Evolutionary conservation across 2,113 vertebrate genomes (phyloP).

Genomic region (Oxyruncus cristatus): DNA sequence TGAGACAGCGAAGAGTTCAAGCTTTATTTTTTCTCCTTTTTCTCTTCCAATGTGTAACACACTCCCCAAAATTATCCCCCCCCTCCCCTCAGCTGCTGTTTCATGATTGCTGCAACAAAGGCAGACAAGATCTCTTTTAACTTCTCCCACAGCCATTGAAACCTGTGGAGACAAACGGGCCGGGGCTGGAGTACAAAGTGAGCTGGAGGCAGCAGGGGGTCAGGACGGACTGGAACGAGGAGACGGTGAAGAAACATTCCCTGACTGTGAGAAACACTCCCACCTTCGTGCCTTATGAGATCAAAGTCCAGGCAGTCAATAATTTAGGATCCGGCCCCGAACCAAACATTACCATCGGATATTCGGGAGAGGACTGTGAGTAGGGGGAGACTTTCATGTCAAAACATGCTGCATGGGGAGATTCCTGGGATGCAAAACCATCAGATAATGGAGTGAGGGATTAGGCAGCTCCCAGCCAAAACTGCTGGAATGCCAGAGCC

Average conservation of each 20-base stretch:
- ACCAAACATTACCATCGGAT: conserved; percentile 79
- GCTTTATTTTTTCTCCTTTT: not conserved
- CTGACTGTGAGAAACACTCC: conserved; percentile 84
- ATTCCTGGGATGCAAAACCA: fast-evolving
- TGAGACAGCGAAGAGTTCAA: not conserved
- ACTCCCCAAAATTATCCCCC: not conserved
- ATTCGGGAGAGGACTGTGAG: conserved; percentile 95
- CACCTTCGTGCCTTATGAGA: conserved; percentile 90
- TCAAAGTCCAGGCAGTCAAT: conserved; percentile 90
- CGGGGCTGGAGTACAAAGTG: conserved; percentile 90
- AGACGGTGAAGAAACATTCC: conserved; percentile 85
- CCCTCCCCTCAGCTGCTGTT: not conserved
- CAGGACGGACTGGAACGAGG: conserved; percentile 83
- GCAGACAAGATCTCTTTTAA: not conserved
- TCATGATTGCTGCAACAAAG: not conserved
- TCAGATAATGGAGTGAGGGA: fast-evolving
- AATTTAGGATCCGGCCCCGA: conserved; percentile 85
- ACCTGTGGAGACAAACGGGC: conserved; percentile 86
- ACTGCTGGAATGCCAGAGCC: not conserved
- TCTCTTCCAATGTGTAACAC: fast-evolving
- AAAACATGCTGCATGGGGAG: fast-evolving
- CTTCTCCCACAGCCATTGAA: conserved; percentile 81
- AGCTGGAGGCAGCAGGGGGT: conserved; percentile 83
- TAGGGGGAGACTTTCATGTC: not conserved
- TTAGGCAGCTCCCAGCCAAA: not conserved